A percentile compares a stretch with the other conserved stretches of the same genome.
Evolutionary conservation across 64 coral and sea anemone genomes (phyloP).

Genomic region (Orbicella faveolata): DNA sequence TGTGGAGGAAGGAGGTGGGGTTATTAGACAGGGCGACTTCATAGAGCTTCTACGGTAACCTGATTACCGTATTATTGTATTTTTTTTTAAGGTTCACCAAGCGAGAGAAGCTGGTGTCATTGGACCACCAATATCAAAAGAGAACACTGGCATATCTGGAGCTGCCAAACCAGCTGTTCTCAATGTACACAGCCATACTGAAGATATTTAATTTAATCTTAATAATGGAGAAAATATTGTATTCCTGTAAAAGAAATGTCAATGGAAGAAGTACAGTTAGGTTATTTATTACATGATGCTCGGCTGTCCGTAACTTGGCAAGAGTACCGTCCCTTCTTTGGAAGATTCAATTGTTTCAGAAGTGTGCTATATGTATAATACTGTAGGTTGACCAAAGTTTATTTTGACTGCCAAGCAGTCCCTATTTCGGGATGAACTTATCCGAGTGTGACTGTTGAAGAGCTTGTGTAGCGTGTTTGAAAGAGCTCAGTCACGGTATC

Average conservation of each 20-base stretch:
- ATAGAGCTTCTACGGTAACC: not conserved
- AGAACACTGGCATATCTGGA: not conserved
- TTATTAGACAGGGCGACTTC: not conserved
- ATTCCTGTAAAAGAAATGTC: not conserved
- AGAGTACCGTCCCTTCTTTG: no score
- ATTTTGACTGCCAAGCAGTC: no score
- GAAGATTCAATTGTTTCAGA: no score
- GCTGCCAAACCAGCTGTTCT: not conserved
- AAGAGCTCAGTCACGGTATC: no score
- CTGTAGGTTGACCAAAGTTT: no score
- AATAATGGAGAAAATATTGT: not conserved
- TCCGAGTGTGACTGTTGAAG: no score
- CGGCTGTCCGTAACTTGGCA: no score
- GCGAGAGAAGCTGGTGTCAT: constrained; percentile 34
- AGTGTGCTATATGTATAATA: no score
- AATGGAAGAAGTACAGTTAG: not conserved
- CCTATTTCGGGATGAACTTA: no score
- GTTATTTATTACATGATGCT: not conserved
- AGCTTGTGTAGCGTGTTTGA: no score
- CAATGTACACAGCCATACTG: constrained; percentile 20
- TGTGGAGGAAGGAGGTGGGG: no score
- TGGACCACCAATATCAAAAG: constrained; percentile 4
- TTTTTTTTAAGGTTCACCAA: constrained; percentile 22
- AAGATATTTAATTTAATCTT: constrained; percentile 26
- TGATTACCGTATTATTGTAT: not conserved